Conservation (phyloP, 2,888 invertebrate species). For the Theodoxus fluviatilis region DNA sequence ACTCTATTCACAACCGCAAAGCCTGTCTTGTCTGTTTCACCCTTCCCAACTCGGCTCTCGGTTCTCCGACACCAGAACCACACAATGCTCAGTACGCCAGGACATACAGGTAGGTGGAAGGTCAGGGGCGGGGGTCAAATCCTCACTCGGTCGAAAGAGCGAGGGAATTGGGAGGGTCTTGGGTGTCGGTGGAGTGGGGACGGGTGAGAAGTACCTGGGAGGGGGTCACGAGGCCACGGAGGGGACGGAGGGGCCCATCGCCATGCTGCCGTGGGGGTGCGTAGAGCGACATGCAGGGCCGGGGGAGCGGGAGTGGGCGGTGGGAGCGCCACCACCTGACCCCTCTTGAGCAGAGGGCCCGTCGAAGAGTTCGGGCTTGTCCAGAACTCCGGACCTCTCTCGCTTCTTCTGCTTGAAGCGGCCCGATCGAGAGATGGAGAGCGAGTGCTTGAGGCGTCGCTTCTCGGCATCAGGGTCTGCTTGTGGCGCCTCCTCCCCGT, state of each 20-base stretch:
- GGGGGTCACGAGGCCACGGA: conserved; percentile 21
- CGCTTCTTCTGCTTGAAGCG: conserved; percentile 54
- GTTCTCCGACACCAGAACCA: too few species aligned
- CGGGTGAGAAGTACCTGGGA: too few species aligned
- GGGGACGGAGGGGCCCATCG: not conserved
- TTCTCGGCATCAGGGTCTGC: conserved; percentile 47
- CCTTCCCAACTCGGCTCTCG: too few species aligned
- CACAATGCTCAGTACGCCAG: too few species aligned
- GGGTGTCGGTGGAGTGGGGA: too few species aligned
- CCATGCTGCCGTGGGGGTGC: not conserved
- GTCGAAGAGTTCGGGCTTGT: conserved; percentile 46
- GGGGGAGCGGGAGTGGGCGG: not conserved
- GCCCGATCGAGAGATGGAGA: conserved; percentile 57
- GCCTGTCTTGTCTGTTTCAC: too few species aligned
- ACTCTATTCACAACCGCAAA: too few species aligned
- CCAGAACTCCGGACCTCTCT: conserved; percentile 47
- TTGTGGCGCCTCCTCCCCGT: conserved; percentile 18
- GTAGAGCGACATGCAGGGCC: not conserved
- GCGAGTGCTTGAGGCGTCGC: conserved; percentile 44
- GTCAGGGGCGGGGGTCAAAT: too few species aligned
- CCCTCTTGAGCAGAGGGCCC: conserved; percentile 22
- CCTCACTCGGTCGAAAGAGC: too few species aligned
- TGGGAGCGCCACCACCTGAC: conserved; percentile 16
- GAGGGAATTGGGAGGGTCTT: too few species aligned
- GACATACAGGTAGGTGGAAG: too few species aligned